Conservation (phyloP, 2,113 vertebrate genomes). For the Notarius quadriscutis region DNA sequence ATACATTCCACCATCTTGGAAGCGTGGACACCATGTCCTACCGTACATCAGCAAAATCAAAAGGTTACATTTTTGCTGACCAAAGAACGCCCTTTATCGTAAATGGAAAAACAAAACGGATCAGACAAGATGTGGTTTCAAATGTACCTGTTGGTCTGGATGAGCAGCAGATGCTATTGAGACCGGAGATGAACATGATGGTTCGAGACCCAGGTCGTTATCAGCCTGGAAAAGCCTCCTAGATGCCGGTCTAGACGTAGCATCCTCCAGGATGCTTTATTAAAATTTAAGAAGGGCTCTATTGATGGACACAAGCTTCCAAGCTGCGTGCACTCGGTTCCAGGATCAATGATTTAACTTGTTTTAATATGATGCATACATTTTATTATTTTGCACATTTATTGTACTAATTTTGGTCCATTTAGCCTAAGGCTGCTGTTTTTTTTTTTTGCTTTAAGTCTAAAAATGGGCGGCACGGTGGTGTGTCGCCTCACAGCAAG, state of each 20-base stretch:
- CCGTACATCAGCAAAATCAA: not conserved
- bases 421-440: too few species aligned
- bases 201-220: not conserved
- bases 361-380: not conserved
- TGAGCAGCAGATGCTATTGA: not conserved
- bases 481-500: too few species aligned
- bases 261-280: not conserved
- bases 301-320: not conserved
- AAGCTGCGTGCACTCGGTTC: not conserved
- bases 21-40: too few species aligned
- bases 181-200: not conserved
- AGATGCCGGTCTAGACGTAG: not conserved
- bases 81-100: not conserved
- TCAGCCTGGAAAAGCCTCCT: not conserved
- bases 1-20: not conserved
- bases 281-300: not conserved
- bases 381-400: not conserved
- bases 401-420: too few species aligned
- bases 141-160: not conserved
- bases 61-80: not conserved
- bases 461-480: too few species aligned
- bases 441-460: too few species aligned
- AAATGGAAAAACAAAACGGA: not conserved
- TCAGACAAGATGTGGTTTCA: not conserved
- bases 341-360: too few species aligned